Evolutionary conservation across 2,797 vertebrate genomes (phyloP).

Genomic region (Trachops cirrhosus): DNA sequence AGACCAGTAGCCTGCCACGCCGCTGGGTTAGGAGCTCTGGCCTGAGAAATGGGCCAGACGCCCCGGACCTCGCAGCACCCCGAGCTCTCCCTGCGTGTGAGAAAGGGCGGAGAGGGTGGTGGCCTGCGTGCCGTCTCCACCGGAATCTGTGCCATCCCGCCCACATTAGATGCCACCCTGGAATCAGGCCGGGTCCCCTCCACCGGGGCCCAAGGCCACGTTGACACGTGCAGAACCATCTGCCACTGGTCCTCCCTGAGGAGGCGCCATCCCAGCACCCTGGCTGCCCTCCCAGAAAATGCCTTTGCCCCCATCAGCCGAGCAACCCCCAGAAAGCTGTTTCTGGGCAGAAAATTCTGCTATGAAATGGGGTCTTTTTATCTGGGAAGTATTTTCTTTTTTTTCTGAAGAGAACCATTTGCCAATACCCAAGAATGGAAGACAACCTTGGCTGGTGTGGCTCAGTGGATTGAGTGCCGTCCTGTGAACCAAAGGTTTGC

Average conservation of each 20-base stretch:
- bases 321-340: neutral
- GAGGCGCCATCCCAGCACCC: neutral
- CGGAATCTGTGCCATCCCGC: neutral
- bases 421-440: neutral
- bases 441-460: neutral
- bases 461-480: too few relatives aligned
- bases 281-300: neutral
- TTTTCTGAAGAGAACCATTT: slow-evolving; percentile 29
- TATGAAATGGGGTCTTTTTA: slow-evolving; percentile 45
- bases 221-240: accelerated
- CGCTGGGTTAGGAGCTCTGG: neutral
- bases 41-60: neutral
- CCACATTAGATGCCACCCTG: neutral
- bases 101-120: neutral
- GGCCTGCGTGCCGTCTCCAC: neutral
- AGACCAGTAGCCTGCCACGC: neutral
- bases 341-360: slow-evolving; percentile 33
- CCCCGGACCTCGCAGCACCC: neutral
- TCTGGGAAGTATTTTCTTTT: neutral
- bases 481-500: too few relatives aligned
- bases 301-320: neutral
- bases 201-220: neutral
- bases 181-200: neutral
- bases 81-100: neutral
- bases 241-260: neutral